Evolutionary conservation across 2,113 vertebrate species (phyloP), one percentile per base, ranked within the genome.

Genomic region (Oreochromis niloticus): DNA sequence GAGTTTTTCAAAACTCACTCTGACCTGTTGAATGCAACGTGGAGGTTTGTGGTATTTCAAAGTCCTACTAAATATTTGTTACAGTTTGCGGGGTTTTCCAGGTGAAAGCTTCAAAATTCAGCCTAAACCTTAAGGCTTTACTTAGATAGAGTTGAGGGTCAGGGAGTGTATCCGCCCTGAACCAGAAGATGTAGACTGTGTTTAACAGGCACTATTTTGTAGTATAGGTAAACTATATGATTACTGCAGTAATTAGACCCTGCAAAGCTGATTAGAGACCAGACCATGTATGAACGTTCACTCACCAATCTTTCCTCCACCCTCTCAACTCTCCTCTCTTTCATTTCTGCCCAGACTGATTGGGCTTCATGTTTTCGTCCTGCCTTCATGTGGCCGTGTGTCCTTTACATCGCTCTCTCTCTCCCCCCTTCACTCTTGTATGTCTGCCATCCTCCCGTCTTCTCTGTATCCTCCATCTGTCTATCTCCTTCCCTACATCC

Each of bases 381-480:
- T 85, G 80, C 73, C 88, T 55, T 91, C 50, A 87, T 87, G 90
- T 91, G 88, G 87, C 73, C 9, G 2, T 55, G 9, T 41, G 71
- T 84, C 57, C 85, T 89, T 55, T 82, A 46, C 39, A 34, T 71
- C 79, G 66, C 48, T 63, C 71, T 32, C 63, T 11, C 57, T 1
- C 66, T 3, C 41, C 27, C 54, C 36, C 81, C 32, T 16, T 71
- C 55, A 9, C 24, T 84, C 61, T 71, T 84, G 59, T 80, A 68
- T 66, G 68, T 84, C 83, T 66, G 89, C 90, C 92, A 79, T 90
- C 86, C 81, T 80, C 52, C 79, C 30, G 2, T 88, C 85, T 82
- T 90, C 89, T 90, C 83, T 83, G 73, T 57, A 16, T 84, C 87
- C 87, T 90, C 94, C 91, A 94, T 95, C 93, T 94, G 92, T 92